phyloP scores from a whole-genome alignment of 2,113 vertebrate genomes.

The Urocolius indicus region DNA sequence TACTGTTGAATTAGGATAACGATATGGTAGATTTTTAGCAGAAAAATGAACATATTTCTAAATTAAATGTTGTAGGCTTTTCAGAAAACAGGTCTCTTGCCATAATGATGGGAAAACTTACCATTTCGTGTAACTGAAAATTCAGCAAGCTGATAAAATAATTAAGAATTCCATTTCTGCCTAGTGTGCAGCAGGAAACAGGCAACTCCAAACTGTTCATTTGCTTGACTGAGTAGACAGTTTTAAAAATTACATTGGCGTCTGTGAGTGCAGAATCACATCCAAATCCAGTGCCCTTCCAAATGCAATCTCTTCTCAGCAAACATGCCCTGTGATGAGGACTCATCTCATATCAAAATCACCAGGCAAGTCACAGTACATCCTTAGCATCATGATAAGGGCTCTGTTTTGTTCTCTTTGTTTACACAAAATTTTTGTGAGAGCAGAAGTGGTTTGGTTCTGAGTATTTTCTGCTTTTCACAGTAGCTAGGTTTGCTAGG shows the following conservation, averaged over 20 bases:
- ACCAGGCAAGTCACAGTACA: neutral
- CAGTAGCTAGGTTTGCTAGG: neutral
- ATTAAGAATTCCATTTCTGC: neutral
- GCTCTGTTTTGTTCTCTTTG: neutral
- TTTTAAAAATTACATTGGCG: neutral
- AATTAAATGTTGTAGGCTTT: neutral
- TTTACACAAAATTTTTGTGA: neutral
- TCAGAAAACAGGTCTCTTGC: neutral
- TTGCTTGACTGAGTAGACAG: neutral
- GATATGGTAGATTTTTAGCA: neutral
- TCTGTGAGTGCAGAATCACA: neutral
- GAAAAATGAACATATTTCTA: neutral
- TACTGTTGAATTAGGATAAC: neutral
- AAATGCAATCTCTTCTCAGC: neutral
- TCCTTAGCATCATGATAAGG: neutral
- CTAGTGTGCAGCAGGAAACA: neutral
- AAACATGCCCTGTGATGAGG: neutral
- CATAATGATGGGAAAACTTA: neutral
- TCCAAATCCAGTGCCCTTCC: neutral
- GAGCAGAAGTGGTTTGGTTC: neutral
- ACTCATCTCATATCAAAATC: conserved; percentile 18
- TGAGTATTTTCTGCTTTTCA: neutral
- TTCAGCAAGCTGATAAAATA: neutral
- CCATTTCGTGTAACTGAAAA: neutral
- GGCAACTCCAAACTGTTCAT: neutral